Conservation (phyloP, 2,888 invertebrate species). For the Caenorhabditis auriculariae region DNA sequence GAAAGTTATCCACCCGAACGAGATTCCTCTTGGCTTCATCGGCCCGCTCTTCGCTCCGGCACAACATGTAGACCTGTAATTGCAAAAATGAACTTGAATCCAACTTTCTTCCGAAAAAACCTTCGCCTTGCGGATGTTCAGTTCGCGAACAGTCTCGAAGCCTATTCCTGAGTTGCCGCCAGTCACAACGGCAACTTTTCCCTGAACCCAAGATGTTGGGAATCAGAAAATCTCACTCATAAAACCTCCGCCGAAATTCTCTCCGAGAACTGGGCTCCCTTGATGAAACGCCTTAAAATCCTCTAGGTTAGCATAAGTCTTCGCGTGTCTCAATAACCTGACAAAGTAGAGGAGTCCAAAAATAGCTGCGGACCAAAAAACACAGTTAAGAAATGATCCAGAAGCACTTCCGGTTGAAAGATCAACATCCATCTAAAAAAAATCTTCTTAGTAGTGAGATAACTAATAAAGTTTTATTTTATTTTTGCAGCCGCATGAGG, state of each 20-base stretch:
- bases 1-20: conserved; percentile 26
- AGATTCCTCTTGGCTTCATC: conserved; percentile 45
- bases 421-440: too few relatives aligned
- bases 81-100: not conserved
- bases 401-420: too few relatives aligned
- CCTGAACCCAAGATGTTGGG: too few relatives aligned
- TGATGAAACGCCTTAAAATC: conserved; percentile 46
- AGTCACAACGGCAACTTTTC: conserved; percentile 79
- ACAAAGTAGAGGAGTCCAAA: conserved; percentile 12
- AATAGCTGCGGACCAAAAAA: conserved; percentile 6
- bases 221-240: too few relatives aligned
- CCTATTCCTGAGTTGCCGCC: conserved; percentile 90
- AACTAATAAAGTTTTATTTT: too few relatives aligned
- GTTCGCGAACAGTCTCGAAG: conserved; percentile 60
- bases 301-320: not conserved
- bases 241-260: conserved; percentile 67
- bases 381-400: conserved; percentile 9
- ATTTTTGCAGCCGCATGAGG: too few relatives aligned
- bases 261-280: conserved; percentile 60
- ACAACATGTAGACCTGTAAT: conserved; percentile 57
- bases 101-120: conserved; percentile 9
- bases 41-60: conserved; percentile 50
- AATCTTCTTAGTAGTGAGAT: too few relatives aligned
- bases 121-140: conserved; percentile 57
- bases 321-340: conserved; percentile 9